Evolutionary conservation across 2,113 vertebrate species (phyloP), one percentile per base, ranked within the genome.

Genomic region (Seriola rivoliana): DNA sequence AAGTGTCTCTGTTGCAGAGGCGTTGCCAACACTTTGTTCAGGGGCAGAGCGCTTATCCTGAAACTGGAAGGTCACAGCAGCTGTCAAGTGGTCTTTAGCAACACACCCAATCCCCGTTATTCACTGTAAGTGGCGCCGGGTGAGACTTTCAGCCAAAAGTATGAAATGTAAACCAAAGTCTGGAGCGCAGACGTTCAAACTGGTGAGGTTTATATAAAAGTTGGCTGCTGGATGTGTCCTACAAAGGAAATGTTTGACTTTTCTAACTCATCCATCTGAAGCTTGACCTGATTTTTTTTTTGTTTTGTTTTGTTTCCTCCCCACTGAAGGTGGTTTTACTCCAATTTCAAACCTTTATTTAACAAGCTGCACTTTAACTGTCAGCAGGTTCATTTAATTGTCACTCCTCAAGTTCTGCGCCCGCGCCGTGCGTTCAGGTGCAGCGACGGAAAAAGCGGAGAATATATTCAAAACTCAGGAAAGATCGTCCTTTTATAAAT

Each of bases 121-220:
- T 64, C 48, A 3, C 12, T 32, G 12, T 4, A 68, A 64, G 59
- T 44, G 68, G 48, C 50, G 55, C 48, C 9, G 60, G 73, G 0
- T 0, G 58, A 4, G 5, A 13, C 10, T 12, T 25, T 40, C 6
- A 42, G 12, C 4, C 8, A 40, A 40, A 72, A 5, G 70, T 21
- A 3, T 12, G 48, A n/a, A 68, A 57, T 9, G 16, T 62, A 74
- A 83, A 78, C 66, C n/a, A 11, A 17, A 40, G 36, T 86, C 52
- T 71, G 58, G 32, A 58, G 72, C 1, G 4, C 46, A 50, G 46
- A 17, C 2, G 29, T 29, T 29, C 29, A 29, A 2, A 29, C 29
- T 29, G 46, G 14, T 50, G 16, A 1, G 46, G 46, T 17, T 50
- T 50, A 46, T 8, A 19, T 50, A 19, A 50, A 50, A 7, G 3